Conservation (phyloP, 2,888 invertebrate species). For the Ormia ochracea region DNA sequence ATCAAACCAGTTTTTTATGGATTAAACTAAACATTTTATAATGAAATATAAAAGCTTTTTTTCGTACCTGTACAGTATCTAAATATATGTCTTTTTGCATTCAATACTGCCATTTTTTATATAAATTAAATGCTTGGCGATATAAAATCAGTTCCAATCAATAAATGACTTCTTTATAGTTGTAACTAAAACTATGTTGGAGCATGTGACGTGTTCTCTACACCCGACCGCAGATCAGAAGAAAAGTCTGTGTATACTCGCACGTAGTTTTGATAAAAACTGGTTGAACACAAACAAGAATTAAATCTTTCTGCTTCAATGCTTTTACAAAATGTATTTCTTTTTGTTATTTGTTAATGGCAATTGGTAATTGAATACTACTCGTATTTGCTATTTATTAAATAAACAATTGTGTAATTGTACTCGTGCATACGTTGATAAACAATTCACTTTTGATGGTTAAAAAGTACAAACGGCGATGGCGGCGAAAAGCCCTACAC, state of each 20-base stretch:
- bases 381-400: no score
- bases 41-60: no score
- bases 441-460: neutral
- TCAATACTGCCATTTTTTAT: neutral
- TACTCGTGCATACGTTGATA: neutral
- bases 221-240: neutral
- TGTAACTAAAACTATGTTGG: neutral
- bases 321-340: neutral
- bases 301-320: neutral
- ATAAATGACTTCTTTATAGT: neutral
- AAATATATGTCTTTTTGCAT: no score
- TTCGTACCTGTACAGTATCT: no score
- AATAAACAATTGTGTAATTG: neutral
- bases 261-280: neutral
- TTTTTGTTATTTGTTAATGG: conserved; percentile 27
- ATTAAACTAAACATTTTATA: no score
- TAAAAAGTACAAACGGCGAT: neutral
- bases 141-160: neutral
- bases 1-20: no score
- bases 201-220: neutral
- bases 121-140: conserved; percentile 2
- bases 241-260: neutral
- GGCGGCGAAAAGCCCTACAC: neutral
- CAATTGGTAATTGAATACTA: conserved; percentile 13
- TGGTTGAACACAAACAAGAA: neutral